Evolutionary conservation across 2,888 invertebrate species (phyloP).

Genomic region (Timema podura): DNA sequence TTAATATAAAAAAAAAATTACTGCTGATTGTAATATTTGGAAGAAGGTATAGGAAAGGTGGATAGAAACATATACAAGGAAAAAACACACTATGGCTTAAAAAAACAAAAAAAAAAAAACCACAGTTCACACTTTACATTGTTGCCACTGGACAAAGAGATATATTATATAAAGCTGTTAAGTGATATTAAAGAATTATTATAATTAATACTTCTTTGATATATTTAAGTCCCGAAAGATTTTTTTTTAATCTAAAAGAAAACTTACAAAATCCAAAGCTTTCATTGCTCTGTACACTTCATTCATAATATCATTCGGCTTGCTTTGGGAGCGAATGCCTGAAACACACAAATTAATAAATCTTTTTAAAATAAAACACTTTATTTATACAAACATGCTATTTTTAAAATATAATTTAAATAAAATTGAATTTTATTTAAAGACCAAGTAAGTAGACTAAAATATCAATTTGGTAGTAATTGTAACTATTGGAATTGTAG

Average conservation of each 20-base stretch:
- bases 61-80: too few species aligned
- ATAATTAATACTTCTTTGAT: neutral
- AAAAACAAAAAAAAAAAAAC: conserved; percentile 9
- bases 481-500: neutral
- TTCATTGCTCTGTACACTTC: conserved; percentile 99
- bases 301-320: conserved; percentile 99
- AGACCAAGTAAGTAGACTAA: too few species aligned
- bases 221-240: neutral
- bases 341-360: conserved; percentile 24
- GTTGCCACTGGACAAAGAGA: too few species aligned
- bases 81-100: too few species aligned
- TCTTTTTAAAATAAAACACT: conserved; percentile 13
- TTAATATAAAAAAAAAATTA: too few species aligned
- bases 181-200: neutral
- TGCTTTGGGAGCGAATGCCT: conserved; percentile 93
- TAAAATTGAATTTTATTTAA: too few species aligned
- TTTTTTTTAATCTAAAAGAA: conserved; percentile 11
- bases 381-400: too few species aligned
- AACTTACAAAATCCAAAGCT: conserved; percentile 79
- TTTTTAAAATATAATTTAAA: too few species aligned
- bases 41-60: too few species aligned
- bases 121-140: too few species aligned
- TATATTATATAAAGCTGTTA: conserved; percentile 1
- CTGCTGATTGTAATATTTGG: too few species aligned
- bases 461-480: too few species aligned